Percentiles rank a stretch among this genome's conserved stretches.
phyloP scores from a whole-genome alignment of 2,797 vertebrate species.

The Pitangus sulphuratus region DNA sequence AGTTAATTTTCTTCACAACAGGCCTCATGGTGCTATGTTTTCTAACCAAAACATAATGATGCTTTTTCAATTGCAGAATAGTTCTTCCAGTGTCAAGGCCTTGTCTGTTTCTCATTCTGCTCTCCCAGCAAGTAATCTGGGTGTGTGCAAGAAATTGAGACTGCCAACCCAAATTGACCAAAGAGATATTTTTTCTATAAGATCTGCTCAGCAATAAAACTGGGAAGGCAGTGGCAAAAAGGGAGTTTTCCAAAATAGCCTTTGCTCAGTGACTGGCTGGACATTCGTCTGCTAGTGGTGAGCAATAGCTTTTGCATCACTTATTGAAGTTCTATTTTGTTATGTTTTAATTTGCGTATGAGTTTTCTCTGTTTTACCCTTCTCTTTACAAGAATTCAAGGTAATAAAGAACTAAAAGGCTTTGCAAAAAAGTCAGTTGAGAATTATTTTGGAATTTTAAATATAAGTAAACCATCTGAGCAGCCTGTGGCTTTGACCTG shows the following conservation, averaged over 20 bases:
- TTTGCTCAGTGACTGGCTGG: neutral
- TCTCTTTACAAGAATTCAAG: too few relatives aligned
- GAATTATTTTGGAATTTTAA: too few relatives aligned
- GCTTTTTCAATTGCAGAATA: neutral
- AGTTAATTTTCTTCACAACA: neutral
- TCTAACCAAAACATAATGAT: neutral
- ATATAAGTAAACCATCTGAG: too few relatives aligned
- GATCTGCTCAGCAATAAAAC: neutral
- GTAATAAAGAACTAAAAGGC: too few relatives aligned
- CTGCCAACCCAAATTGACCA: neutral
- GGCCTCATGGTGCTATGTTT: neutral
- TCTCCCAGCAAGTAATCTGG: neutral
- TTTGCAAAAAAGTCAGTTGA: too few relatives aligned
- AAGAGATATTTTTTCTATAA: neutral
- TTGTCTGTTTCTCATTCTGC: neutral
- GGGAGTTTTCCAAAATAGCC: neutral
- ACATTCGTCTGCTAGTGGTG: neutral
- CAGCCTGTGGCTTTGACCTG: too few relatives aligned
- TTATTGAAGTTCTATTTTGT: neutral
- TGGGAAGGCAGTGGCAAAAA: neutral
- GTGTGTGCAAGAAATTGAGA: neutral
- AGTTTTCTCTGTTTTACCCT: neutral
- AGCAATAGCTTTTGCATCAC: neutral
- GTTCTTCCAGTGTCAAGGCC: neutral
- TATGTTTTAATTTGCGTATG: neutral